Percentiles rank a stretch among this genome's conserved stretches.
Evolutionary conservation across 2,797 vertebrate species (phyloP).

Genomic region (Telmatherina bonti): DNA sequence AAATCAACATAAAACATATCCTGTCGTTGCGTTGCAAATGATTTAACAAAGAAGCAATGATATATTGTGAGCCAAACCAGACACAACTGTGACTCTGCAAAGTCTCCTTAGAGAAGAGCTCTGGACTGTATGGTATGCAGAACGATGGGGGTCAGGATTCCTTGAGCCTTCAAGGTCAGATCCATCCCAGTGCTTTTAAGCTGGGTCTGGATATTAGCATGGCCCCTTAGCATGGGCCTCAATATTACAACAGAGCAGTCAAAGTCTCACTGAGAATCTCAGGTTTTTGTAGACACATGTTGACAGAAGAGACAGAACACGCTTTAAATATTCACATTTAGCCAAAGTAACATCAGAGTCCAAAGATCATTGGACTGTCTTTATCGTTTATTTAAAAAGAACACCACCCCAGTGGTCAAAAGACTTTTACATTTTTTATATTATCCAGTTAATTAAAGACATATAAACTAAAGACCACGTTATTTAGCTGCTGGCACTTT

Average conservation of each 20-base stretch:
- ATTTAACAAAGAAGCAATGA: conserved; percentile 1
- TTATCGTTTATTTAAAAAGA: conserved; percentile 27
- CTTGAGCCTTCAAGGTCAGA: conserved; percentile 55
- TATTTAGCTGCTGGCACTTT: conserved; percentile 8
- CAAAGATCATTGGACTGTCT: not conserved
- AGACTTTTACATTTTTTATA: conserved; percentile 12
- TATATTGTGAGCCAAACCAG: not conserved
- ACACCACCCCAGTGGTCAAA: conserved; percentile 13
- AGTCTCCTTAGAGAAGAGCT: conserved; percentile 53
- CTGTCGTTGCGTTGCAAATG: not conserved
- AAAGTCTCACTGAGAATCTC: conserved; percentile 52
- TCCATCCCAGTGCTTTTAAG: conserved; percentile 54
- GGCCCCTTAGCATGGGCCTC: conserved; percentile 54
- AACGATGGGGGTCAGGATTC: conserved; percentile 55
- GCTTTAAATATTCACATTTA: conserved; percentile 47
- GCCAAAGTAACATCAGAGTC: conserved; percentile 16
- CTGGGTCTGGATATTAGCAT: conserved; percentile 62
- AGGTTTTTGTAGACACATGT: conserved; percentile 54
- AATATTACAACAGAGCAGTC: conserved; percentile 54
- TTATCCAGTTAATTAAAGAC: conserved; percentile 11
- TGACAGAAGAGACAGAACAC: conserved; percentile 38
- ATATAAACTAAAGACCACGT: conserved; percentile 12
- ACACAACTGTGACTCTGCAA: not conserved
- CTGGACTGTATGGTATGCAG: conserved; percentile 52
- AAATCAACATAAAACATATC: not conserved